Conservation (phyloP, 2,797 vertebrate species). For the Brotogeris chrysoptera region DNA sequence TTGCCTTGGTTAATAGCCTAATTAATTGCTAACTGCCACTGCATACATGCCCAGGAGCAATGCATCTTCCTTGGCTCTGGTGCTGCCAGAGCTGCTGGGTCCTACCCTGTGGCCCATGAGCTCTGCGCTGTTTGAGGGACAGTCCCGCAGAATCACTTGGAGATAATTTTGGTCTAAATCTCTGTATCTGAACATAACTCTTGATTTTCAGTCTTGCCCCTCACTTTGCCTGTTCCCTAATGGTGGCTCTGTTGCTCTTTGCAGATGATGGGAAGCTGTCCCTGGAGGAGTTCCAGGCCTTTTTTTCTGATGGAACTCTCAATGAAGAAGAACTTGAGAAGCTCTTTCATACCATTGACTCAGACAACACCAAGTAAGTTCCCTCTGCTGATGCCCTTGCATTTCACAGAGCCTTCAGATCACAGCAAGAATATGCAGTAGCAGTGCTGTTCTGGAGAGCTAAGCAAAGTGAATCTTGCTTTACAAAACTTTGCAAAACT, state of each 20-base stretch:
- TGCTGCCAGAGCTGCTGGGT: background rate
- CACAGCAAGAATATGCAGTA: accelerated
- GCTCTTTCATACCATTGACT: slow-evolving; percentile 96
- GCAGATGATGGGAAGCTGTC: slow-evolving; percentile 97
- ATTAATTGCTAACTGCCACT: background rate
- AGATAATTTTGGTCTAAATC: background rate
- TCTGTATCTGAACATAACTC: background rate
- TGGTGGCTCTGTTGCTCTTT: background rate
- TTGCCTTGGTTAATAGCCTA: background rate
- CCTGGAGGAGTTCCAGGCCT: slow-evolving; percentile 97
- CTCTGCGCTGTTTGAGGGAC: background rate
- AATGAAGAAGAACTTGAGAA: slow-evolving; percentile 94
- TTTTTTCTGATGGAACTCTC: slow-evolving; percentile 95
- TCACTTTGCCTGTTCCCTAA: background rate
- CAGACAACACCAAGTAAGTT: slow-evolving; percentile 95
- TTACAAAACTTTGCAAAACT: background rate
- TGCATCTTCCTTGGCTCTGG: background rate
- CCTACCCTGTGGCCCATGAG: background rate
- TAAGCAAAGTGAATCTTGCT: background rate
- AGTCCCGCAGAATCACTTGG: background rate
- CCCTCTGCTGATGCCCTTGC: accelerated
- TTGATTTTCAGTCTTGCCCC: background rate
- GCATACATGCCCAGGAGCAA: background rate
- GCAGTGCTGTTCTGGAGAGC: background rate
- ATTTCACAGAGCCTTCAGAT: background rate